A percentile compares a stretch with the other conserved stretches of the same genome.
Conservation (phyloP, 2,888 invertebrate genomes). For the Lampropteryx suffumata region DNA sequence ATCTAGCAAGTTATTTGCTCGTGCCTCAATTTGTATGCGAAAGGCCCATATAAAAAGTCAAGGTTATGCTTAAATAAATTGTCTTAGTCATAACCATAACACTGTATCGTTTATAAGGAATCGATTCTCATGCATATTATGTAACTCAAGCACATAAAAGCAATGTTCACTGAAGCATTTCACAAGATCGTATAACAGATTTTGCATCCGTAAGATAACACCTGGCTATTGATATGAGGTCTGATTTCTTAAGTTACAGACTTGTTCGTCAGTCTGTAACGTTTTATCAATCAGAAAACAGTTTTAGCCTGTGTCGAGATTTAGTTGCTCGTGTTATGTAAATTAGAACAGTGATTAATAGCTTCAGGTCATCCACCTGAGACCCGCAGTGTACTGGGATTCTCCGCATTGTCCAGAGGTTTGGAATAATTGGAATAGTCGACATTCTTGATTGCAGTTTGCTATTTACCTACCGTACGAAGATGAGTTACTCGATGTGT, state of each 20-base stretch:
- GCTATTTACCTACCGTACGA: neutral
- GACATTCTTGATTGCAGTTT: conserved; percentile 9
- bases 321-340: neutral
- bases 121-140: conserved; percentile 27
- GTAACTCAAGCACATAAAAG: conserved; percentile 28
- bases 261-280: conserved; percentile 35
- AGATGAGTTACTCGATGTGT: too few relatives aligned
- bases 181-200: conserved; percentile 45
- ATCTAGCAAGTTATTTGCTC: too few relatives aligned
- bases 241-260: conserved; percentile 30
- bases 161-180: conserved; percentile 45
- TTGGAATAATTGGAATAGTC: conserved; percentile 16
- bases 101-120: neutral
- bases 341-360: conserved; percentile 1
- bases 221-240: conserved; percentile 41
- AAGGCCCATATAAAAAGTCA: too few relatives aligned
- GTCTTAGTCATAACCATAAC: too few relatives aligned
- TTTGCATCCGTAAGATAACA: conserved; percentile 49
- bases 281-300: conserved; percentile 32
- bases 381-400: conserved; percentile 8
- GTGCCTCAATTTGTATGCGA: too few relatives aligned
- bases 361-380: conserved; percentile 9
- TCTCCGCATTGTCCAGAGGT: conserved; percentile 18
- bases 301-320: conserved; percentile 6
- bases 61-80: too few relatives aligned